These are phyloP conservation scores for Microctenopoma steveboyesi DNA, from an alignment of 2,797 vertebrate species.

Conservation along the genomic window DNA sequence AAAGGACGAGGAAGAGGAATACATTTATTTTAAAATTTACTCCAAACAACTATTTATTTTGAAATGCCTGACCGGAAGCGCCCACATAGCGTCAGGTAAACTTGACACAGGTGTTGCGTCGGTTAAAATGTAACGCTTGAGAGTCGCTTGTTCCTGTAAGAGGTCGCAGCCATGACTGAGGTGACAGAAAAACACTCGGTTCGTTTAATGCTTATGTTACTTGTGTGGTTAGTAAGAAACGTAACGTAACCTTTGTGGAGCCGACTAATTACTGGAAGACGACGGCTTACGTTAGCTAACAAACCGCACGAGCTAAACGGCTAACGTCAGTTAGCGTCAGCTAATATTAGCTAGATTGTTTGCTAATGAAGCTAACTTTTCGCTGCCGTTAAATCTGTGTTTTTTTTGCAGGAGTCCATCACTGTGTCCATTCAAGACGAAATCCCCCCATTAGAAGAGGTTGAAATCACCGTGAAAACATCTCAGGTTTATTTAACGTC, in stretches of 20 bases:
- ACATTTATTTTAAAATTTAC: neutral
- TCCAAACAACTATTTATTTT: constrained; percentile 21
- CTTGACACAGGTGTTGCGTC: constrained; percentile 7
- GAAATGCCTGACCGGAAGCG: neutral
- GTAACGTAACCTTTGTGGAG: no score
- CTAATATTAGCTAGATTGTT: neutral
- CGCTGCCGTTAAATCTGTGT: no score
- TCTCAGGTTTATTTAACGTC: neutral
- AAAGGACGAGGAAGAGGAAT: no score
- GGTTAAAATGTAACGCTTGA: neutral
- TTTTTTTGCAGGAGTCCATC: neutral
- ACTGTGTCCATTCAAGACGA: neutral
- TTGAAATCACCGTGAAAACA: neutral
- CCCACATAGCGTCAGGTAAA: accelerated
- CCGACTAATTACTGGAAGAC: neutral
- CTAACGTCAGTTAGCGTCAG: no score
- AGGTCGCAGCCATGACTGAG: constrained; percentile 5
- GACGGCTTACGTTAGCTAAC: neutral
- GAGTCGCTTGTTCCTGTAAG: neutral
- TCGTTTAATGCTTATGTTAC: neutral
- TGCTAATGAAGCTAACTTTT: neutral
- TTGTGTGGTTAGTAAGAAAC: neutral
- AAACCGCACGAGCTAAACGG: neutral
- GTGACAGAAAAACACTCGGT: neutral
- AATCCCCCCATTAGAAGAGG: neutral